These are phyloP conservation scores for Odontamblyopus lacepedii DNA, from an alignment of 2,797 vertebrate species.

Conservation along the genomic window DNA sequence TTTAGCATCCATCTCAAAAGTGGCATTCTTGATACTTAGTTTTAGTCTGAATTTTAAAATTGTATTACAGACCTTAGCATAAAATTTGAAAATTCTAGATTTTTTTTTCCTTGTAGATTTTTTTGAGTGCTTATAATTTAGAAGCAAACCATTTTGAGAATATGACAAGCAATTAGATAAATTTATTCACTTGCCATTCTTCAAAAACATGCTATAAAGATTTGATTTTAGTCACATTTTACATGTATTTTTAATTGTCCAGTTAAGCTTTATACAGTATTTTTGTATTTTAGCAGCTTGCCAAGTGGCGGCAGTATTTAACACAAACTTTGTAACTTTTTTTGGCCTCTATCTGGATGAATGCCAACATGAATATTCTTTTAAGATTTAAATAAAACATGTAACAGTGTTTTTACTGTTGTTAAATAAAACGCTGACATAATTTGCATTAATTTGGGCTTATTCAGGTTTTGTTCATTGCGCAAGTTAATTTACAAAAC, in stretches of 20 bases:
- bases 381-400: not conserved
- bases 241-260: too few species aligned
- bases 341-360: not conserved
- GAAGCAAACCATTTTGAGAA: not conserved
- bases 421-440: not conserved
- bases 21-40: not conserved
- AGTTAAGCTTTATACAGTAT: not conserved
- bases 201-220: not conserved
- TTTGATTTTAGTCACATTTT: too few species aligned
- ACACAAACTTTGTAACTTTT: not conserved
- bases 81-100: not conserved
- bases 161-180: not conserved
- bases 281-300: not conserved
- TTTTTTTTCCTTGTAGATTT: not conserved
- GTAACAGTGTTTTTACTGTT: not conserved
- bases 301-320: slow-evolving; percentile 40
- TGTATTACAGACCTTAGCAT: not conserved
- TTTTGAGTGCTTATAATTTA: too few species aligned
- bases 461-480: not conserved
- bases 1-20: slow-evolving; percentile 11
- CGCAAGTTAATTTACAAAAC: not conserved
- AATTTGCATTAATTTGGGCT: slow-evolving; percentile 11
- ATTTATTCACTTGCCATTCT: not conserved
- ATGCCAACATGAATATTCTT: not conserved
- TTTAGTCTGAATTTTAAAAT: not conserved